These are phyloP conservation scores for Choristoneura rosaceana DNA, from an alignment of 2,888 invertebrate genomes.

Conservation along the genomic window DNA sequence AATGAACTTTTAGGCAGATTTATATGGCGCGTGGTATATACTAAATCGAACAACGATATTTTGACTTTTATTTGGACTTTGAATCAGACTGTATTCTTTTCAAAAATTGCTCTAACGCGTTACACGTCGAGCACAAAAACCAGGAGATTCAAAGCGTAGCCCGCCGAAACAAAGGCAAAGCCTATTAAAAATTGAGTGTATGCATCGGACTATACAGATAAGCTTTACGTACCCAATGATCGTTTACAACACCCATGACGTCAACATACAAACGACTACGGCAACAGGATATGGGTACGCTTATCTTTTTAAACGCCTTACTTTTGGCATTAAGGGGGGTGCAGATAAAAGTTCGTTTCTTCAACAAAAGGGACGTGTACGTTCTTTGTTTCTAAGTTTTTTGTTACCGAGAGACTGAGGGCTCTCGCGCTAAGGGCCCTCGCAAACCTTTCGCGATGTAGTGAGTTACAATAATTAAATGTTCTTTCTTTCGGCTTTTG, in stretches of 20 bases:
- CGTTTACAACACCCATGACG: not conserved
- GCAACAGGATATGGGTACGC: constrained; percentile 15
- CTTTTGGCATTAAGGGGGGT: constrained; percentile 35
- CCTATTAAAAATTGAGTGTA: constrained; percentile 21
- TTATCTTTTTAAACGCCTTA: constrained; percentile 35
- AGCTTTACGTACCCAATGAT: constrained; percentile 8
- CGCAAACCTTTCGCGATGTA: constrained; percentile 1
- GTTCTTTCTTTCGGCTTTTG: constrained; percentile 12
- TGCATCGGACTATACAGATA: constrained; percentile 15
- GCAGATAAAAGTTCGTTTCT: constrained; percentile 31
- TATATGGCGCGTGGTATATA: no score
- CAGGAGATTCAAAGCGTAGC: not conserved
- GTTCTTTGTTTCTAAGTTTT: constrained; percentile 30
- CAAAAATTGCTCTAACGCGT: no score
- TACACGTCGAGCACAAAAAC: no score
- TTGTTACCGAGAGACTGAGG: constrained; percentile 8
- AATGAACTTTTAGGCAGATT: no score
- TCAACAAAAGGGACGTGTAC: constrained; percentile 27
- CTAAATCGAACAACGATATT: no score
- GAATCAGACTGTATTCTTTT: no score
- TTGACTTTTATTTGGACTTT: no score
- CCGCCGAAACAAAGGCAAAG: not conserved
- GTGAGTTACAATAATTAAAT: constrained; percentile 33
- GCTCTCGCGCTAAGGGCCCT: not conserved
- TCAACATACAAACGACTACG: not conserved